phyloP scores from a whole-genome alignment of 1,140 invertebrate genomes.

The Drosophila pectinifera region DNA sequence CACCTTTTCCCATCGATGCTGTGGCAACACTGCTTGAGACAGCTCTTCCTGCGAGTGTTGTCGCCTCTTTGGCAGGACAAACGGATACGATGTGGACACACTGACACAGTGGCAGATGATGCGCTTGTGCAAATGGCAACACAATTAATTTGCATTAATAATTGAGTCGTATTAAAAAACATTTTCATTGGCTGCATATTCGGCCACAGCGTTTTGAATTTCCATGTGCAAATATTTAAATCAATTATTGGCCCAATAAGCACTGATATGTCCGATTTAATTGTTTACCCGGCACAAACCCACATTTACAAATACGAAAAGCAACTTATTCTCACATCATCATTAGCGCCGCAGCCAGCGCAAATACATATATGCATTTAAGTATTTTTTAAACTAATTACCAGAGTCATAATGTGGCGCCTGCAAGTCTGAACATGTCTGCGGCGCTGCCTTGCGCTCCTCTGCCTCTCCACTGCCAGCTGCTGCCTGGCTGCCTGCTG shows the following conservation, averaged over 20 bases:
- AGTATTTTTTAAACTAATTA: slow-evolving; percentile 42
- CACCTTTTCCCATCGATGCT: too few relatives aligned
- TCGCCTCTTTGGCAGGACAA: neutral
- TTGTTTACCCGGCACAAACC: slow-evolving; percentile 25
- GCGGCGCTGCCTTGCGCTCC: neutral
- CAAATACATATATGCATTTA: neutral
- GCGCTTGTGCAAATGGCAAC: slow-evolving; percentile 25
- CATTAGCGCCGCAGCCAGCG: slow-evolving; percentile 1
- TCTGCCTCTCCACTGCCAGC: too few relatives aligned
- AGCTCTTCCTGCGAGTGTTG: neutral
- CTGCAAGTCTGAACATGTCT: slow-evolving; percentile 17
- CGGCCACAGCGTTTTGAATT: slow-evolving; percentile 29
- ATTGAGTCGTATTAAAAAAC: slow-evolving; percentile 46
- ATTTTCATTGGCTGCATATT: slow-evolving; percentile 24
- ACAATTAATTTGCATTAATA: slow-evolving; percentile 57
- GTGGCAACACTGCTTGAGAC: too few relatives aligned
- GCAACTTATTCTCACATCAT: slow-evolving; percentile 8
- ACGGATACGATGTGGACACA: neutral
- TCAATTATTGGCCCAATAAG: slow-evolving; percentile 46
- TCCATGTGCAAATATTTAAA: slow-evolving; percentile 47
- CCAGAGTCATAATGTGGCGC: slow-evolving; percentile 29
- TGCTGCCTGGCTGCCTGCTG: neutral
- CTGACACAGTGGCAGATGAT: slow-evolving; percentile 4
- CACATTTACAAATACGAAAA: slow-evolving; percentile 16
- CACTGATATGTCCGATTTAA: slow-evolving; percentile 41